phyloP scores from a whole-genome alignment of 1,140 invertebrate species.

The Drosophila equinoxialis region DNA sequence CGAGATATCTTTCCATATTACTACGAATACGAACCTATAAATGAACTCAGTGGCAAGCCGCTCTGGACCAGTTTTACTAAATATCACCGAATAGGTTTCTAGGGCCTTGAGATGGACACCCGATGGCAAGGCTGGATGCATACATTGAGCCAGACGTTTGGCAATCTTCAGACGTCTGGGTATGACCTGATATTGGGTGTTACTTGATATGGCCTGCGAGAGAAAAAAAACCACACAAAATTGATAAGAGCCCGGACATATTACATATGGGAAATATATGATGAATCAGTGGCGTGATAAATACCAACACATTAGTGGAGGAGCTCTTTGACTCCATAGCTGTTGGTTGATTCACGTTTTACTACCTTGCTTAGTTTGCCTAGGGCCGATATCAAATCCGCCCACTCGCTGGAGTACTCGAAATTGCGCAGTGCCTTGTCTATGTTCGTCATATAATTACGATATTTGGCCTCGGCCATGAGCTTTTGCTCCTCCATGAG shows the following conservation, averaged over 20 bases:
- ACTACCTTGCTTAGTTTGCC: constrained; percentile 95
- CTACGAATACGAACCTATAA: constrained; percentile 85
- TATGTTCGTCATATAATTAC: constrained; percentile 90
- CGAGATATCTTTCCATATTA: no score
- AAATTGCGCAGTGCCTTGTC: constrained; percentile 96
- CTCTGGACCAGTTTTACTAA: constrained; percentile 94
- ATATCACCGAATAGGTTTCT: constrained; percentile 97
- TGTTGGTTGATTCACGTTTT: no score
- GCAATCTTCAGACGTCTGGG: constrained; percentile 95
- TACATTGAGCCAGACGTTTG: constrained; percentile 96
- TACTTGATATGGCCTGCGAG: constrained; percentile 88
- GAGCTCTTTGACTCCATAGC: constrained; percentile 12
- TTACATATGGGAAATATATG: not conserved
- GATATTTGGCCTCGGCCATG: constrained; percentile 91
- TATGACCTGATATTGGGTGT: constrained; percentile 94
- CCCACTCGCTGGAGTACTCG: constrained; percentile 97
- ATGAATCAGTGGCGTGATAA: constrained; percentile 32
- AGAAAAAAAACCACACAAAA: not conserved
- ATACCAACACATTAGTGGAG: not conserved
- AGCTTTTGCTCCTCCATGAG: constrained; percentile 88
- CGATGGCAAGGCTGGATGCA: constrained; percentile 95
- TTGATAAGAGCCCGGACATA: constrained; percentile 9
- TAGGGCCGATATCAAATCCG: constrained; percentile 95
- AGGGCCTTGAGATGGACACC: constrained; percentile 97
- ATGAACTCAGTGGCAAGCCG: constrained; percentile 94